Evolutionary conservation across 1,140 invertebrate species (phyloP), one percentile per base, ranked within the genome.

Genomic region (Rhagoletis pomonella): DNA sequence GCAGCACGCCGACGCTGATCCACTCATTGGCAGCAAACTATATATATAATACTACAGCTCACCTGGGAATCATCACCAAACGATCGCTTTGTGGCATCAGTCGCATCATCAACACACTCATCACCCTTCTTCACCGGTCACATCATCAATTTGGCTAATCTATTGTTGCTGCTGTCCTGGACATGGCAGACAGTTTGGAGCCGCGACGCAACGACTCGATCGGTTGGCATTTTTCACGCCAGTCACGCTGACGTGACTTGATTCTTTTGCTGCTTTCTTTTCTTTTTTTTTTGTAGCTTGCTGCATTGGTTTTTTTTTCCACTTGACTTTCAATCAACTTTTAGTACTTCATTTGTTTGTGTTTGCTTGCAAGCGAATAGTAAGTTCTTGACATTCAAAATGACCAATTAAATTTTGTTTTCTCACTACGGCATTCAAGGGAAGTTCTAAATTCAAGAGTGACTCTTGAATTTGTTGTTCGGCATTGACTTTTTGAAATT

Each of bases 241-340:
- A 91, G 88, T 91, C 91, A 91, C 90, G 91, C 91, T 91, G 91
- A 91, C 91, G 91, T 91, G 90, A 90, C 91, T 90, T 81, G 50
- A 81, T 50, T 55, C 73, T 81, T 47, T 81, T 19, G 5, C 17
- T 39, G 14, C 67, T 47, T 73, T 73, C 17, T 73, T 14, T 42
- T 1, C 50, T 55, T 29, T 29, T 29, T 29, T 29, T 29, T 29
- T 29, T 19, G 29, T 67, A 67, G 62, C 9, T 29, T 29, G 29
- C 29, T 62, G n/a, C n/a, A 62, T 17, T 14, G n/a, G 17, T 62
- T 1, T 62, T 4, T 4, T 29, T 29, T 29, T 29, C 29, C 29
- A 14, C 17, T 9, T 62, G 60, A 73, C 10, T 12, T 44, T 29
- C 10, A 73, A 73, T 73, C 10, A 55, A 39, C 29, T 69, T 69